A percentile compares a stretch with the other conserved stretches of the same genome.
These are phyloP conservation scores for Misgurnus anguillicaudatus DNA, from an alignment of 2,113 vertebrate genomes.

Conservation along the genomic window DNA sequence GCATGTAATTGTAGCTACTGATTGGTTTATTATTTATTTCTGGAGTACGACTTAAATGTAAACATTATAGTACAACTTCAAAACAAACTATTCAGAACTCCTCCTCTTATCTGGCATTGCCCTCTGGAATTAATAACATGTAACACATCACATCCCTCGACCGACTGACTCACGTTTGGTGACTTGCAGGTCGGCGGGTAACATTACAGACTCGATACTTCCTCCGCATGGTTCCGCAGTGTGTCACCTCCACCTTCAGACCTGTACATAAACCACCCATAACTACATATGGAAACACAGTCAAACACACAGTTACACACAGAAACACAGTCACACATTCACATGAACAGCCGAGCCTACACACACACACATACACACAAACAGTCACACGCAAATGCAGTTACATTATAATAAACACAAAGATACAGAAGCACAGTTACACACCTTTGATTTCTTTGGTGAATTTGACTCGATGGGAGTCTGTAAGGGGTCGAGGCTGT, in stretches of 20 bases:
- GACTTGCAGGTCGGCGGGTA: conserved; percentile 94
- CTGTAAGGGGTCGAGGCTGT: conserved; percentile 96
- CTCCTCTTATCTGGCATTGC: not conserved
- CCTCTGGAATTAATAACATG: not conserved
- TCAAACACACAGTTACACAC: not conserved
- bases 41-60: too few relatives aligned
- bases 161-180: conserved; percentile 91
- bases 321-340: conserved; percentile 2
- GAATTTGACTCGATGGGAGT: conserved; percentile 99
- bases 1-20: too few relatives aligned
- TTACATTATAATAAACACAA: not conserved
- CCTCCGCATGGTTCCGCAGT: conserved; percentile 98
- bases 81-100: not conserved
- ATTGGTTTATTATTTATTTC: too few relatives aligned
- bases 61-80: too few relatives aligned
- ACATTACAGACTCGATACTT: conserved; percentile 99
- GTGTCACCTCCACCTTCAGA: conserved; percentile 99
- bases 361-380: not conserved
- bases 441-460: conserved; percentile 99
- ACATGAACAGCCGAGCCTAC: not conserved
- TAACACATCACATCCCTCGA: not conserved
- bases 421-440: not conserved
- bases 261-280: conserved; percentile 68
- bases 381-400: not conserved
- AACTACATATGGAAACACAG: not conserved